A percentile compares a stretch with the other conserved stretches of the same genome.
Evolutionary conservation across 1,140 invertebrate species (phyloP).

Genomic region (Trichoplusia ni): DNA sequence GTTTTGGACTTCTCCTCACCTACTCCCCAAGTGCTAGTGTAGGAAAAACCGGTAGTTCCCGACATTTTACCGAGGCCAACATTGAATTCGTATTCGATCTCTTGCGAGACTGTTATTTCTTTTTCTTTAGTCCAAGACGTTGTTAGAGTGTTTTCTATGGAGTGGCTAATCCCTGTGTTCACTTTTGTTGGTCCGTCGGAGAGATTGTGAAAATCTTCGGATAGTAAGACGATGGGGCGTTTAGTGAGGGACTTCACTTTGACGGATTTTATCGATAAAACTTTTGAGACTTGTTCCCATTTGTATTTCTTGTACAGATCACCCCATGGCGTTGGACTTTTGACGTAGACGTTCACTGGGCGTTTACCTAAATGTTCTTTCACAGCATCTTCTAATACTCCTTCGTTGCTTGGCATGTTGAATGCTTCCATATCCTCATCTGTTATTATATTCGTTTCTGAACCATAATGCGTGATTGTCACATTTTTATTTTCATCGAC

Average conservation of each 20-base stretch:
- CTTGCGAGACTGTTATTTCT: slow-evolving; percentile 48
- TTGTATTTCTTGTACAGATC: slow-evolving; percentile 61
- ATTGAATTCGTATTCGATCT: slow-evolving; percentile 58
- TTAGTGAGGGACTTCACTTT: slow-evolving; percentile 44
- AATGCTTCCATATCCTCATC: slow-evolving; percentile 41
- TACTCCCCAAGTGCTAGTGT: slow-evolving; percentile 50
- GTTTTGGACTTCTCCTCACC: slow-evolving; percentile 60
- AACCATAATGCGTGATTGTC: slow-evolving; percentile 28
- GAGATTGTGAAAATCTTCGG: slow-evolving; percentile 63
- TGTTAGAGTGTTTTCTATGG: slow-evolving; percentile 59
- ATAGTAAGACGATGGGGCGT: slow-evolving; percentile 46
- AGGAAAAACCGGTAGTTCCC: slow-evolving; percentile 48
- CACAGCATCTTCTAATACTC: slow-evolving; percentile 44
- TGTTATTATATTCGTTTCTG: slow-evolving; percentile 31
- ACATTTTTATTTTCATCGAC: slow-evolving; percentile 32
- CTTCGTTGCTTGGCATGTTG: slow-evolving; percentile 26
- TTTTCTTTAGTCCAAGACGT: slow-evolving; percentile 55
- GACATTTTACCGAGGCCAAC: slow-evolving; percentile 48
- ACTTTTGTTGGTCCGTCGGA: slow-evolving; percentile 62
- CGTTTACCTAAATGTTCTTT: slow-evolving; percentile 37
- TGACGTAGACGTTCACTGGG: slow-evolving; percentile 49
- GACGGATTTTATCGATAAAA: slow-evolving; percentile 57
- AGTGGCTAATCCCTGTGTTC: slow-evolving; percentile 63
- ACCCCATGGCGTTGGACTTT: slow-evolving; percentile 63
- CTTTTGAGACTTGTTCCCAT: slow-evolving; percentile 56